Percentiles rank a stretch among this genome's conserved stretches.
Conservation (phyloP, 1,140 invertebrate genomes). For the Pseudoatta argentina region DNA sequence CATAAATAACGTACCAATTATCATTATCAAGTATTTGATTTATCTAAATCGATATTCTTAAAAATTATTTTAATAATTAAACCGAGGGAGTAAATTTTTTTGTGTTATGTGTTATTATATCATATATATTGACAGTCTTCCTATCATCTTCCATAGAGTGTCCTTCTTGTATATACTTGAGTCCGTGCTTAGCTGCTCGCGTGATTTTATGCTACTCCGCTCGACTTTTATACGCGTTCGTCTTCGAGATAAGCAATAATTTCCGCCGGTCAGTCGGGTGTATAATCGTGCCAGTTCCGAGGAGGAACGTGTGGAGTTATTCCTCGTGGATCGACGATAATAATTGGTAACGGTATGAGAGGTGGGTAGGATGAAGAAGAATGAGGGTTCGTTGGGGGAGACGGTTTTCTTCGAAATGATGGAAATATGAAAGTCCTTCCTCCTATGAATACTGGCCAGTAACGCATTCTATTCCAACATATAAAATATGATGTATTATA, state of each 20-base stretch:
- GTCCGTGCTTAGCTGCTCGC: conserved; percentile 20
- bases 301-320: conserved; percentile 58
- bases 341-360: conserved; percentile 72
- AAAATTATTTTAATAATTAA: background rate
- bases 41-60: background rate
- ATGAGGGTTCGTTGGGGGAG: conserved; percentile 50
- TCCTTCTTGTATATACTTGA: background rate
- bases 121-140: background rate
- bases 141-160: background rate
- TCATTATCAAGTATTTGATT: background rate
- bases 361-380: conserved; percentile 46
- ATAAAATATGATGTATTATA: background rate
- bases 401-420: conserved; percentile 51
- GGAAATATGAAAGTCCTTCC: conserved; percentile 40
- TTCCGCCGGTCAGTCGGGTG: conserved; percentile 38
- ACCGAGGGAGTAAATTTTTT: background rate
- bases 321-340: conserved; percentile 68
- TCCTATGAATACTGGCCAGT: background rate
- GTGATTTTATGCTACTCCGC: conserved; percentile 65
- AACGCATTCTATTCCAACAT: background rate
- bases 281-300: conserved; percentile 64
- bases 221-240: conserved; percentile 57
- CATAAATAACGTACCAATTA: background rate
- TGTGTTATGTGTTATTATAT: too few relatives aligned
- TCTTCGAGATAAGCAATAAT: conserved; percentile 65